Evolutionary conservation across 2,113 vertebrate species (phyloP).

Genomic region (Ictalurus punctatus): DNA sequence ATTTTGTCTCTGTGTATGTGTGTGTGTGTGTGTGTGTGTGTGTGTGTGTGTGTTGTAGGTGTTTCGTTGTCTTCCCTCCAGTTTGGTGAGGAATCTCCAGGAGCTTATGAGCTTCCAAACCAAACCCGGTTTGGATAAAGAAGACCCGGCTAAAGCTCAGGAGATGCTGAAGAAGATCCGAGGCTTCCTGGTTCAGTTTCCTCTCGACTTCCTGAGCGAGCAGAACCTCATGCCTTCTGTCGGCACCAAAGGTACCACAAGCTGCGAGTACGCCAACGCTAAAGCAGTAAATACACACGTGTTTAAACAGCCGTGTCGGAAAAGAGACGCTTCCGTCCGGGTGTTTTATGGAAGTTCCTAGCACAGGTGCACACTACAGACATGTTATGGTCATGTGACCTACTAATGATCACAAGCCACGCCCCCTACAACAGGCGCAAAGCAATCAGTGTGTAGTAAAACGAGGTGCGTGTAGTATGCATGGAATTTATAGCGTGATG

Average conservation of each 20-base stretch:
- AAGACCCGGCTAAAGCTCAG: slow-evolving; percentile 78
- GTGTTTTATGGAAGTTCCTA: no score
- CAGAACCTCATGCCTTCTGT: slow-evolving; percentile 93
- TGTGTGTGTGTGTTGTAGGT: slow-evolving; percentile 73
- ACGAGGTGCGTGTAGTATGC: no score
- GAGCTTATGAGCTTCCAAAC: slow-evolving; percentile 87
- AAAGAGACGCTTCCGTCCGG: no score
- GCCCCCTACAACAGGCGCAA: no score
- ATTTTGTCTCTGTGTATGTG: no score
- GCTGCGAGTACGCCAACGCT: not conserved
- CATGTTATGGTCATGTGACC: no score
- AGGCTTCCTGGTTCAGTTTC: slow-evolving; percentile 95
- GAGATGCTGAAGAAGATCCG: slow-evolving; percentile 92
- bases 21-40: slow-evolving; percentile 8
- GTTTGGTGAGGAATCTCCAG: slow-evolving; percentile 85
- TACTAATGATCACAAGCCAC: no score
- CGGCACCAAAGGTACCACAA: slow-evolving; percentile 75
- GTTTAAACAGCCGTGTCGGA: no score
- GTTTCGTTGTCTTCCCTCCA: slow-evolving; percentile 91
- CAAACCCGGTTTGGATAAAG: slow-evolving; percentile 78
- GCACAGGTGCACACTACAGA: no score
- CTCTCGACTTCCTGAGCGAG: slow-evolving; percentile 92
- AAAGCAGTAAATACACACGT: no score
- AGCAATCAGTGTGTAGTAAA: not conserved
- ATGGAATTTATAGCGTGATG: no score